Percentiles rank a stretch among this genome's conserved stretches.
Conservation (phyloP, 2,113 vertebrate genomes). For the Dendrocopos noguchii region DNA sequence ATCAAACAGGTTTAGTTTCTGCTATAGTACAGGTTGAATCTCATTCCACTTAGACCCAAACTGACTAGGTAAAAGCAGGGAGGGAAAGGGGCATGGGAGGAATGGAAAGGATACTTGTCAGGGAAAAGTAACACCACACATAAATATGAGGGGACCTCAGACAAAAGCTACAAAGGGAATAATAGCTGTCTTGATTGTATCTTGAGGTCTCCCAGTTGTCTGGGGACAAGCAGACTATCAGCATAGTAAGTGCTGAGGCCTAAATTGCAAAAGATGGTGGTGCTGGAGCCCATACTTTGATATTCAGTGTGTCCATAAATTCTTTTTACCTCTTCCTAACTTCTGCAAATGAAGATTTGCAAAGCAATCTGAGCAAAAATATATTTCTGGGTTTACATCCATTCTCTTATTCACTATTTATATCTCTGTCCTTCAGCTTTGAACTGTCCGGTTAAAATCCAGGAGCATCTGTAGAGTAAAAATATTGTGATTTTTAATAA, state of each 20-base stretch:
- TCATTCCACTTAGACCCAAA: neutral
- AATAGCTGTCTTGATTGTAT: neutral
- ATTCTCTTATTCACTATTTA: neutral
- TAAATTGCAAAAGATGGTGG: neutral
- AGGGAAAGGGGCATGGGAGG: fast-evolving
- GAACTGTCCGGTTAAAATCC: neutral
- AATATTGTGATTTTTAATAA: neutral
- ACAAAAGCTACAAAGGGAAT: neutral
- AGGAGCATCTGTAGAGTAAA: neutral
- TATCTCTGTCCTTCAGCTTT: neutral
- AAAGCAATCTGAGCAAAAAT: neutral
- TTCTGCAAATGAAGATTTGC: neutral
- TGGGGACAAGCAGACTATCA: neutral
- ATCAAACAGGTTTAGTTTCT: neutral
- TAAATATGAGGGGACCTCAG: neutral
- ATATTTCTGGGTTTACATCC: neutral
- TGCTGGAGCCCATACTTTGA: neutral
- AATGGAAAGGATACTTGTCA: neutral
- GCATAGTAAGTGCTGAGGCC: neutral
- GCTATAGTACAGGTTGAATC: neutral
- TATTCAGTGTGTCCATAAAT: neutral
- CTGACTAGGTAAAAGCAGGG: neutral
- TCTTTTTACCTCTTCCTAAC: neutral
- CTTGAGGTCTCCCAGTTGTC: neutral
- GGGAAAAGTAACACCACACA: neutral